A percentile compares a stretch with the other conserved stretches of the same genome.
Conservation (phyloP, 2,113 vertebrate genomes). For the Grantiella picta region DNA sequence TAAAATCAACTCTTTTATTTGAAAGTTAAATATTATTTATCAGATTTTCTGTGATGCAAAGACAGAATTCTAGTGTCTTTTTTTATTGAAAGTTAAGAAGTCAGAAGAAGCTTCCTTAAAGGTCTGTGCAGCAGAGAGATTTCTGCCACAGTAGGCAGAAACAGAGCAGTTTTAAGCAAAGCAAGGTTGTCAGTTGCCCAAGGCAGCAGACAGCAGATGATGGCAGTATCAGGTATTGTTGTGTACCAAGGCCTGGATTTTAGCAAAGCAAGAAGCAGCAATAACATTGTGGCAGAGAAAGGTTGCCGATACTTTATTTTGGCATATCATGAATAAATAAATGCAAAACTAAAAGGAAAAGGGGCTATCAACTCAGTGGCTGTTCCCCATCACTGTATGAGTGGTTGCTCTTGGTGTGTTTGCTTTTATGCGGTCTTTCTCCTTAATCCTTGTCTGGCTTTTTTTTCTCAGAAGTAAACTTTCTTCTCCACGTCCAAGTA, state of each 20-base stretch:
- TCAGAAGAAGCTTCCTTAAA: not conserved
- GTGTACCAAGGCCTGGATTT: not conserved
- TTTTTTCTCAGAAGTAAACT: not conserved
- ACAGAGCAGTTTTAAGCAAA: constrained; percentile 14
- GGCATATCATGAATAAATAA: not conserved
- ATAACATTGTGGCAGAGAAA: not conserved
- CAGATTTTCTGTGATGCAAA: not conserved
- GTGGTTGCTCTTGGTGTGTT: not conserved
- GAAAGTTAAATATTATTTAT: not conserved
- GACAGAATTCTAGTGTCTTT: not conserved
- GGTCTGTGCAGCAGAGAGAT: not conserved
- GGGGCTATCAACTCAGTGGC: not conserved
- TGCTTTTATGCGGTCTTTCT: not conserved
- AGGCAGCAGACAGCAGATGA: not conserved
- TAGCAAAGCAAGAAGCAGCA: not conserved
- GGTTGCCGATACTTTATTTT: not conserved
- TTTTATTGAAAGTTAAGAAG: not conserved
- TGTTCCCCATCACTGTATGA: not conserved
- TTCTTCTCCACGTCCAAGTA: not conserved
- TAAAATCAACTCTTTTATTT: not conserved
- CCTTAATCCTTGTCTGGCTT: not conserved
- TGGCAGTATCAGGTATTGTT: not conserved
- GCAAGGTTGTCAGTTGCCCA: constrained; percentile 2
- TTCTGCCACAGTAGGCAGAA: constrained; percentile 4
- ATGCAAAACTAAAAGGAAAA: not conserved